Evolutionary conservation across 64 coral and sea anemone species (phyloP), one percentile per base, ranked within the genome.

Genomic region (Actinia equina): DNA sequence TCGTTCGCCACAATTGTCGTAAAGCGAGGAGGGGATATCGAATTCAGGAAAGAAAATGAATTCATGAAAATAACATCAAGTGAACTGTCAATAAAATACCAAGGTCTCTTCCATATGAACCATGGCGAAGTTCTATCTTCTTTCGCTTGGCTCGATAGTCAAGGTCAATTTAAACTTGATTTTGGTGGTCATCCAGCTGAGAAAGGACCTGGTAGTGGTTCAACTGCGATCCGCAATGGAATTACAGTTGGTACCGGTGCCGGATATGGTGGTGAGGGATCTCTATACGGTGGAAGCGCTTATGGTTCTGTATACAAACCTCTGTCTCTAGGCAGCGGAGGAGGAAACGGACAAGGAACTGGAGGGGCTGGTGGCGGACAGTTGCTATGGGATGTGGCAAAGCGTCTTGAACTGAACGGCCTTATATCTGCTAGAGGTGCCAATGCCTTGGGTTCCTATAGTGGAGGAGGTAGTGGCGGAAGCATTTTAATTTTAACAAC

Each of bases 401-500:
- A 98, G 20, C 79, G 85, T 4, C 43, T 98, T 26, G 95, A 98
- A 70, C 88, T 98, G 4, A 94, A 94, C 78, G 95, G 95, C 6
- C 54, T 98, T n/a, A 65, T 98, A 61, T 92, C 89, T 71, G 93
- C 90, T 14, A 86, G 69, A 45, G 95, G 89, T 57, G 77, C 86
- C 41, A 92, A 89, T 43, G 92, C 86, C 26, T 49, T 55, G 12
- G 90, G 95, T 57, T 14, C 45, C 7, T 77, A 98, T 43, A 84
- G 89, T 18, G 95, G 95, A 54, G 96, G 96, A 30, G 96, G 90
- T 7, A 98, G 96, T 77, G 96, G 96, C 61, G 96, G 96, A n/a
- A 98, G 96, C 64, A 95, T 98, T 86, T 46, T 95, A 0, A 93
- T 98, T 22, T 49, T 93, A 56, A 93, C 96, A 12, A 98, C 96